Conservation (phyloP, 2,888 invertebrate species). For the Zelleria hepariella region DNA sequence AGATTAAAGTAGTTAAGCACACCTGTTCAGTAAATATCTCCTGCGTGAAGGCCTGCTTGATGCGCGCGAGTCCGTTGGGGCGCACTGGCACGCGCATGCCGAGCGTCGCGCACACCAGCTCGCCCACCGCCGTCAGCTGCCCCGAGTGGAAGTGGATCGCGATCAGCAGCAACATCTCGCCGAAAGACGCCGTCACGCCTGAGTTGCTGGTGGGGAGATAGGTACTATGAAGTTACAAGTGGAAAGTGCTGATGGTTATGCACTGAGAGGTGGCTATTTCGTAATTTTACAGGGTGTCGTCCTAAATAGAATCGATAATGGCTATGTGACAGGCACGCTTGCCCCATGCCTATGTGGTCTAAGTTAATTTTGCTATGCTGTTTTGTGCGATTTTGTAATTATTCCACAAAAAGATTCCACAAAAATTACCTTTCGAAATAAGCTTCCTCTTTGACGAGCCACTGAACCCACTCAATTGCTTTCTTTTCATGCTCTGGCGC, state of each 20-base stretch:
- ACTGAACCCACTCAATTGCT: conserved; percentile 93
- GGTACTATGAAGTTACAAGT: not conserved
- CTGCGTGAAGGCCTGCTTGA: conserved; percentile 95
- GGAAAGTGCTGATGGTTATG: no score
- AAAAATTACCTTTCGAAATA: conserved; percentile 80
- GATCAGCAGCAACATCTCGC: conserved; percentile 95
- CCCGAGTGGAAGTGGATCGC: conserved; percentile 98
- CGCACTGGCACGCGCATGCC: conserved; percentile 95
- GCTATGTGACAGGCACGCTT: no score
- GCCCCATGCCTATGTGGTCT: no score
- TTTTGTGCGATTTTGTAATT: not conserved
- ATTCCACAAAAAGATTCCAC: not conserved
- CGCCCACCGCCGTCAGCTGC: conserved; percentile 92
- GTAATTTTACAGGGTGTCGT: no score
- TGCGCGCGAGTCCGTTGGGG: conserved; percentile 87
- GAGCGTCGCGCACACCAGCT: conserved; percentile 92
- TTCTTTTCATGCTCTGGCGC: conserved; percentile 85
- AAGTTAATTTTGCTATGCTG: no score
- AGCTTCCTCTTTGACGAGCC: conserved; percentile 92
- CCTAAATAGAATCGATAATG: no score
- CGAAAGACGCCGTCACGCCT: conserved; percentile 90
- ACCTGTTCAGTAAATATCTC: conserved; percentile 97
- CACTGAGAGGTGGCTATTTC: no score
- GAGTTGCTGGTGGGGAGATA: conserved; percentile 73
- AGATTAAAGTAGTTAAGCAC: no score